These are phyloP conservation scores for Oligia latruncula DNA, from an alignment of 2,888 invertebrate species.

Conservation along the genomic window DNA sequence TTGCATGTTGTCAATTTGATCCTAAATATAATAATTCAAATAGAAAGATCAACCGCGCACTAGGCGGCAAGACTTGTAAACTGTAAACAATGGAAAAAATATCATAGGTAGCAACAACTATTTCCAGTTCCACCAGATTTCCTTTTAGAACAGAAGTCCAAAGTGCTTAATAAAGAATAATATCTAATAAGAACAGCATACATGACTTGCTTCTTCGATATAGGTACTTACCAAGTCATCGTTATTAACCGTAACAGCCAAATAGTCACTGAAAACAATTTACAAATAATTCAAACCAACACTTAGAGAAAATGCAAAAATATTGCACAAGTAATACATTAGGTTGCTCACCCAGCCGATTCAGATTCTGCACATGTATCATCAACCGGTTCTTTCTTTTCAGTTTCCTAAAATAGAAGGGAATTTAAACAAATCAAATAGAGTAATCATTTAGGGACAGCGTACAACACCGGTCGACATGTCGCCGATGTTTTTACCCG, in stretches of 20 bases:
- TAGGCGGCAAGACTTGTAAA: not conserved
- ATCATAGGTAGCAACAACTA: not conserved
- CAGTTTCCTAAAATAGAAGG: constrained; percentile 66
- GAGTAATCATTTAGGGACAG: not conserved
- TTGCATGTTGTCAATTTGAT: not conserved
- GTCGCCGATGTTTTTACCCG: not conserved
- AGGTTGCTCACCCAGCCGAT: constrained; percentile 79
- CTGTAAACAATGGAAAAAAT: not conserved
- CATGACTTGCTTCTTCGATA: not conserved
- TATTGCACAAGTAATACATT: not conserved
- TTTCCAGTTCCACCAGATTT: not conserved
- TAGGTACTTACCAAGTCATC: constrained; percentile 78
- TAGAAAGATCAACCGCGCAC: not conserved
- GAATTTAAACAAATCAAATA: not conserved
- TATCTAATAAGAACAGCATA: not conserved
- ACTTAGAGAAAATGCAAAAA: not conserved
- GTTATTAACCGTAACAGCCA: constrained; percentile 81
- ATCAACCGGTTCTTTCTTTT: constrained; percentile 74
- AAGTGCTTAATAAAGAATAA: not conserved
- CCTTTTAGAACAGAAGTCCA: not conserved
- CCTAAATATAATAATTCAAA: not conserved
- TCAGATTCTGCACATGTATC: constrained; percentile 85
- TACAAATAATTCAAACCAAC: not conserved
- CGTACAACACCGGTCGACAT: not conserved
- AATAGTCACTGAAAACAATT: constrained; percentile 79